phyloP scores from a whole-genome alignment of 2,113 vertebrate species.

The Apteryx mantelli region DNA sequence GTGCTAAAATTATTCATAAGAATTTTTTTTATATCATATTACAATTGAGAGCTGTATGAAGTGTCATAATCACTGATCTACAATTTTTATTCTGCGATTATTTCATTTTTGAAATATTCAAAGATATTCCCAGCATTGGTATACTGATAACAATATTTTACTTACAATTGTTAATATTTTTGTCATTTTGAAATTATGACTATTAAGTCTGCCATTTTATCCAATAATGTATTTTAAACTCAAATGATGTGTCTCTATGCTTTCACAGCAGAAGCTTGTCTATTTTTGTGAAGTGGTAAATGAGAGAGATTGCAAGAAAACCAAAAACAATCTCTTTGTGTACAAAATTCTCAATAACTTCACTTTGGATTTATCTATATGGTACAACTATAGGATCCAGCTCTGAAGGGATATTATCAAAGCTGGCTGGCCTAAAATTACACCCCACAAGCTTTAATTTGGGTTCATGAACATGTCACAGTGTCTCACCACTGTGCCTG shows the following conservation, averaged over 20 bases:
- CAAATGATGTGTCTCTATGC: background rate
- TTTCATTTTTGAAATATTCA: background rate
- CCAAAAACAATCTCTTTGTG: background rate
- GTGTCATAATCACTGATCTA: background rate
- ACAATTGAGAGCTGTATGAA: background rate
- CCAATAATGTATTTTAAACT: background rate
- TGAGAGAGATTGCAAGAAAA: background rate
- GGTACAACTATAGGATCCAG: background rate
- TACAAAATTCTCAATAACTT: background rate
- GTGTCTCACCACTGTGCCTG: background rate
- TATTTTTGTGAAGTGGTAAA: background rate
- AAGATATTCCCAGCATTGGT: background rate
- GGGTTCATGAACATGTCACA: conserved; percentile 41
- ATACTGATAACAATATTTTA: background rate
- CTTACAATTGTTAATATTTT: background rate
- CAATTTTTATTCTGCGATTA: background rate
- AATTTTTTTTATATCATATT: background rate
- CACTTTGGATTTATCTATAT: background rate
- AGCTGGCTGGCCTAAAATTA: conserved; percentile 58
- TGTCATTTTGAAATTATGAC: background rate
- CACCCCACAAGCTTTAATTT: conserved; percentile 19
- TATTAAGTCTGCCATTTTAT: background rate
- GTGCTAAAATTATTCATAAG: background rate
- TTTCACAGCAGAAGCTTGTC: background rate
- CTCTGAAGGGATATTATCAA: background rate